phyloP scores from a whole-genome alignment of 2,113 vertebrate genomes.

The Herpetotheres cachinnans region DNA sequence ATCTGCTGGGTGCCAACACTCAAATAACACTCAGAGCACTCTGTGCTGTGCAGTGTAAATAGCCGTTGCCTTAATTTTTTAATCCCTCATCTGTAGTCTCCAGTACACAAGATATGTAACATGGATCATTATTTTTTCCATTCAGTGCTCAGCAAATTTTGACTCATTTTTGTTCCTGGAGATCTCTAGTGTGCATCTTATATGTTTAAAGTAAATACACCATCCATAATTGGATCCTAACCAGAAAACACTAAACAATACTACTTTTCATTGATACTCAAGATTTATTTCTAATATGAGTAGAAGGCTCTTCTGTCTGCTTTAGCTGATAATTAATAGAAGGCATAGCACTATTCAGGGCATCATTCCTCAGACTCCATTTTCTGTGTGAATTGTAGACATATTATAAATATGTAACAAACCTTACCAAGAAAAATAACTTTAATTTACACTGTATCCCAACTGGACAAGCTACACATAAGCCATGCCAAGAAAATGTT shows the following conservation, averaged over 20 bases:
- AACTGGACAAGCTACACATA: neutral
- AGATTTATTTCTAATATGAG: neutral
- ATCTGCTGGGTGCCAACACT: neutral
- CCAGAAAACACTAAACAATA: conserved; percentile 51
- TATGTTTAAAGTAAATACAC: conserved; percentile 67
- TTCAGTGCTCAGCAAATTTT: conserved; percentile 52
- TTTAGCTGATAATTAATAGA: conserved; percentile 34
- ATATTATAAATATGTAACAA: neutral
- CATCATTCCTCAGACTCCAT: neutral
- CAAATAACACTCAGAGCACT: neutral
- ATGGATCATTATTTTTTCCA: conserved; percentile 66
- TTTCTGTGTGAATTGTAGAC: neutral
- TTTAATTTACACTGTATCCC: neutral
- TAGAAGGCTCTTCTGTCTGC: conserved; percentile 7
- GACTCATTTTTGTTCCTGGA: conserved; percentile 53
- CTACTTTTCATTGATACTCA: conserved; percentile 31
- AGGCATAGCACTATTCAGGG: neutral
- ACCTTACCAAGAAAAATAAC: neutral
- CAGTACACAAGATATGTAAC: conserved; percentile 27
- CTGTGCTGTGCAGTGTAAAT: neutral
- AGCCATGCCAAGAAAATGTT: neutral
- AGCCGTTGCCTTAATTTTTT: neutral
- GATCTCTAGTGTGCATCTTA: conserved; percentile 41
- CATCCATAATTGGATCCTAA: conserved; percentile 55
- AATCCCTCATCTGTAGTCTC: neutral